phyloP scores from a whole-genome alignment of 2,113 vertebrate genomes.

The Bostrychus sinensis region DNA sequence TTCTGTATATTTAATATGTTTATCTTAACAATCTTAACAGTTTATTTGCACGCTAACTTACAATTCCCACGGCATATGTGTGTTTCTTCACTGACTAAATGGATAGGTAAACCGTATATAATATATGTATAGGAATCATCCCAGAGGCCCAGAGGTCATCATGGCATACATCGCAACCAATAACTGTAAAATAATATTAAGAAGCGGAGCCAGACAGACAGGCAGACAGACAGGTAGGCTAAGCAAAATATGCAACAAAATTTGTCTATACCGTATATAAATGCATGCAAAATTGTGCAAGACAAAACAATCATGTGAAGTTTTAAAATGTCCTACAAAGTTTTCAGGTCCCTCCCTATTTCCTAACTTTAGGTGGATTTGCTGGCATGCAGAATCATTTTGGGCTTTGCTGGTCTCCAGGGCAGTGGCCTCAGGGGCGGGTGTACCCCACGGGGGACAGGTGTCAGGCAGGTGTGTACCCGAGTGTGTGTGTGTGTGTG shows the following conservation, averaged over 20 bases:
- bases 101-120: slow-evolving; percentile 26
- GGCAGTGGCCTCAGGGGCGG: slow-evolving; percentile 80
- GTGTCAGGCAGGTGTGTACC: slow-evolving; percentile 90
- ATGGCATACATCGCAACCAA: slow-evolving; percentile 14
- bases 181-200: slow-evolving; percentile 11
- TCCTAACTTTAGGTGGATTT: slow-evolving; percentile 72
- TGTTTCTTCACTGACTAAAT: slow-evolving; percentile 17
- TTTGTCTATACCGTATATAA: not conserved
- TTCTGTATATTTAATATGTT: not conserved
- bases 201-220: not conserved
- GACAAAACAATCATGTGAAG: slow-evolving; percentile 16
- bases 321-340: slow-evolving; percentile 73
- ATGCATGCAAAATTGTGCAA: slow-evolving; percentile 8
- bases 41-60: slow-evolving; percentile 1
- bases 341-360: slow-evolving; percentile 55
- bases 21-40: not conserved
- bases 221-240: slow-evolving; percentile 1
- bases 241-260: not conserved
- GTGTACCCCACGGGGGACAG: slow-evolving; percentile 83
- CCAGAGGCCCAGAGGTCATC: slow-evolving; percentile 34
- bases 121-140: slow-evolving; percentile 26
- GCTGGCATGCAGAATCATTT: slow-evolving; percentile 77
- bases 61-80: slow-evolving; percentile 3
- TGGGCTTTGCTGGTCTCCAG: slow-evolving; percentile 74
- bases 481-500: slow-evolving; percentile 81